Conservation (phyloP, 2,113 vertebrate genomes). For the Tylochromis polylepis region DNA sequence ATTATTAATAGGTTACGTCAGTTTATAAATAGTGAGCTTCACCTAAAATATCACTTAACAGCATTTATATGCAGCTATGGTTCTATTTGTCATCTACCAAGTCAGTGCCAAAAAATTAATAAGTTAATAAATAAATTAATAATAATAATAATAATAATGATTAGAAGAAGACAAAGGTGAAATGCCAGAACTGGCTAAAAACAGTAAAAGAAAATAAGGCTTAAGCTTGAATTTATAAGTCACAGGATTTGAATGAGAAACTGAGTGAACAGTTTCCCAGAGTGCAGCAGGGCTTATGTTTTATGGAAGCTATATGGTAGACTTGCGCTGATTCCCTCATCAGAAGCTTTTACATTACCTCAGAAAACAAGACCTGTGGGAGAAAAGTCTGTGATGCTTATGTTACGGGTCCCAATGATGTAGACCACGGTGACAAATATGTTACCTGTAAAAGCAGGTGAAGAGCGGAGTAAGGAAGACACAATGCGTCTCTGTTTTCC, state of each 20-base stretch:
- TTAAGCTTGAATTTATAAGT: not conserved
- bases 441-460: too few relatives aligned
- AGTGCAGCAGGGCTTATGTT: not conserved
- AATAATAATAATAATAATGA: too few relatives aligned
- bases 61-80: not conserved
- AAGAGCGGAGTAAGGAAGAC: too few relatives aligned
- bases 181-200: too few relatives aligned
- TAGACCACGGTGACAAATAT: too few relatives aligned
- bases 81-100: too few relatives aligned
- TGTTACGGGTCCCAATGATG: too few relatives aligned
- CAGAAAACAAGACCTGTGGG: not conserved
- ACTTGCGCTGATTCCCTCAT: not conserved
- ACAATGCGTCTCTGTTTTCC: too few relatives aligned
- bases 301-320: not conserved
- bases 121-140: not conserved
- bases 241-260: not conserved
- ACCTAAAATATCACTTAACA: too few relatives aligned
- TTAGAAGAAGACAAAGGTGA: not conserved
- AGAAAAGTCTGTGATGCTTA: not conserved
- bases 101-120: not conserved
- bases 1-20: not conserved
- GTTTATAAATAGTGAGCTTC: too few relatives aligned
- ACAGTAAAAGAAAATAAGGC: not conserved
- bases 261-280: not conserved
- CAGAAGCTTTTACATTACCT: not conserved